Base-by-base conservation (phyloP, 2,888 invertebrate species). In the Aplocera efformata region DNA sequence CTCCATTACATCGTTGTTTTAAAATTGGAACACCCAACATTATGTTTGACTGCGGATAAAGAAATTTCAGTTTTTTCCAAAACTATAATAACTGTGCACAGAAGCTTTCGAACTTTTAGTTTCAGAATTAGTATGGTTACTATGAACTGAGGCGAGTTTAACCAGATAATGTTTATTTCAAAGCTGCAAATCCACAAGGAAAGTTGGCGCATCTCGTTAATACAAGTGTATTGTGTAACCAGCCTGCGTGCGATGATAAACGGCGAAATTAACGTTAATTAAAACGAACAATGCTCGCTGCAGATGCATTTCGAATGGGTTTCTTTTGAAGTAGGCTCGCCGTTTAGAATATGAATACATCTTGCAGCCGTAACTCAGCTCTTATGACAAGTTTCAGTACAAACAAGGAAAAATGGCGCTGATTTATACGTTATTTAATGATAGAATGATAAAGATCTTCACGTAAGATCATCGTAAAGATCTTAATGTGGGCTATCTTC, bases 261-360 rank as follows among this genome's bases (percentile, higher is more conserved):
- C 45, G 48, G 50, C 42, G 50, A 56, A 55, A 60, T 60, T 61
- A 54, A 55, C 52, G 48, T 47, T 56, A 63, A 63, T 61, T 59
- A 51, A 49, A 50, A 42, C 40, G 37, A 48, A 53, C 45, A 50
- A 51, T 39, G 42, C 38, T 34, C 34, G 22, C 44, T 49, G 50
- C 46, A 51, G 39, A 48, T 41, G 56, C 47, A 37, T 50, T 51
- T 45, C 32, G 39, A 48, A 51, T 49, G 39, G 26, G 23, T 47
- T 48, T 35, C 21, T 27, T 35, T 35, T 35, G 34, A 44, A 21
- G 22, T 24, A 32, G 26, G 7, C 22, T 23, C 30, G 33, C 27
- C 29, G 3, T 10, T 30, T 6, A n/a, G 28, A 11, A 10, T 7
- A 6, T 9, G 2, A 27, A 11, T 11, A 11, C 7, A 9, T 10